Evolutionary conservation across 2,888 invertebrate genomes (phyloP), one percentile per base, ranked within the genome.

Genomic region (Tipula vernalis): DNA sequence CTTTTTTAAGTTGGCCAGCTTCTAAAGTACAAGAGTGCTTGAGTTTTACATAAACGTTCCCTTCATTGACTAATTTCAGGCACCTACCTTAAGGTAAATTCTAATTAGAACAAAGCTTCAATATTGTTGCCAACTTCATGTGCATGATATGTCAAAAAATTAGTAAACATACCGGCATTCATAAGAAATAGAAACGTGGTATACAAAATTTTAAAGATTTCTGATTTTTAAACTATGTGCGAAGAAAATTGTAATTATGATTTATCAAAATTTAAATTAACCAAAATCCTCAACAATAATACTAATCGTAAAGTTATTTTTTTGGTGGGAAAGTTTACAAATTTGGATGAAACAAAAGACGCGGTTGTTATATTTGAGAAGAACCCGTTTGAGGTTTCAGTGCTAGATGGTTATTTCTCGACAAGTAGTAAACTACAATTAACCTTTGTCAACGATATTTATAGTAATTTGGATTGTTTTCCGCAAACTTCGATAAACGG

Each of bases 321-420:
- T 91, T 90, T 96, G 83, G 93, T 95, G 89, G 97, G 97, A 18
- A 93, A 91, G 88, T 96, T 96, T 89, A 91, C 92, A 12, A 89
- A 90, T 86, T 85, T 90, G 4, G 92, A 92, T 0, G 92, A 93
- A 88, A 91, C 91, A 87, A 93, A 93, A 87, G 92, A 93, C 88
- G 97, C 95, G 18, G 92, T 98, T 88, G 92, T 98, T 87, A 91
- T 97, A 88, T 92, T 98, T 71, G 97, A 98, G 90, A 98, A 97
- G 91, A 95, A 95, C 90, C 95, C 95, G 83, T 97, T 98, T 90
- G 94, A 94, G 57, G 92, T 92, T 39, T 90, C 91, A 87, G 90
- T 91, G 86, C 13, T 36, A 41, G 84, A 57, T 87, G 93, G 93
- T n/a, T 94, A 94, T 89, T 95, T 96, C 89, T 93, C 93, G 44